phyloP scores from a whole-genome alignment of 2,888 invertebrate genomes.

The Eurytoma californica region DNA sequence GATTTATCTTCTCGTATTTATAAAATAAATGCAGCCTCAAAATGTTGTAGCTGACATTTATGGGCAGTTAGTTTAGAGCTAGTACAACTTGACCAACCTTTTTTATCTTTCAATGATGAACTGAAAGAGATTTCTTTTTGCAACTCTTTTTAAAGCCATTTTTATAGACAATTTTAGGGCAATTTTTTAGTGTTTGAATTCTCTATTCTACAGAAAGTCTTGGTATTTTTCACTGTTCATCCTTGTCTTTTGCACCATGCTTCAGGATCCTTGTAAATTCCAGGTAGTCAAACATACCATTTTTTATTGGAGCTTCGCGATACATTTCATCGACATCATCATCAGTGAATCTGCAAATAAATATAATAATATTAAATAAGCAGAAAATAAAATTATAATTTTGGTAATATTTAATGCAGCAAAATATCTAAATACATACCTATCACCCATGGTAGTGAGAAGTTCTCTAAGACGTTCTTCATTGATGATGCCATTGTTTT shows the following conservation, averaged over 20 bases:
- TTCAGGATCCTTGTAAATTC: slow-evolving; percentile 99
- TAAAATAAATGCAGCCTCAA: slow-evolving; percentile 40
- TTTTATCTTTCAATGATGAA: slow-evolving; percentile 37
- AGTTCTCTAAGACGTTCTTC: slow-evolving; percentile 97
- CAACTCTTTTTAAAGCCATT: slow-evolving; percentile 36
- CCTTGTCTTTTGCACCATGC: slow-evolving; percentile 99
- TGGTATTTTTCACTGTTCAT: slow-evolving; percentile 83
- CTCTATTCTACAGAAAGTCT: slow-evolving; percentile 33
- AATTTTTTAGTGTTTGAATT: slow-evolving; percentile 43
- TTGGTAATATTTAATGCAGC: no score
- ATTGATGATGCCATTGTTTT: slow-evolving; percentile 92
- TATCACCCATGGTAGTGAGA: slow-evolving; percentile 97
- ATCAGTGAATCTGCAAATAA: slow-evolving; percentile 82
- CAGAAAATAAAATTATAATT: slow-evolving; percentile 3
- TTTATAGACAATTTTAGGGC: slow-evolving; percentile 43
- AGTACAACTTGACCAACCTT: slow-evolving; percentile 52
- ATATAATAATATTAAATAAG: slow-evolving; percentile 1
- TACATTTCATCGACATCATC: slow-evolving; percentile 99
- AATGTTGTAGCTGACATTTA: slow-evolving; percentile 30
- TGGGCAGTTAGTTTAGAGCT: slow-evolving; percentile 47
- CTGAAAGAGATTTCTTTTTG: slow-evolving; percentile 14
- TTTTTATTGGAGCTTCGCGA: slow-evolving; percentile 97
- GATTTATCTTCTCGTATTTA: slow-evolving; percentile 25
- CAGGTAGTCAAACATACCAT: slow-evolving; percentile 95
- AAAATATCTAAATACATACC: slow-evolving; percentile 74